Conservation (phyloP, 2,888 invertebrate species). For the Nephrotoma guestfalica region DNA sequence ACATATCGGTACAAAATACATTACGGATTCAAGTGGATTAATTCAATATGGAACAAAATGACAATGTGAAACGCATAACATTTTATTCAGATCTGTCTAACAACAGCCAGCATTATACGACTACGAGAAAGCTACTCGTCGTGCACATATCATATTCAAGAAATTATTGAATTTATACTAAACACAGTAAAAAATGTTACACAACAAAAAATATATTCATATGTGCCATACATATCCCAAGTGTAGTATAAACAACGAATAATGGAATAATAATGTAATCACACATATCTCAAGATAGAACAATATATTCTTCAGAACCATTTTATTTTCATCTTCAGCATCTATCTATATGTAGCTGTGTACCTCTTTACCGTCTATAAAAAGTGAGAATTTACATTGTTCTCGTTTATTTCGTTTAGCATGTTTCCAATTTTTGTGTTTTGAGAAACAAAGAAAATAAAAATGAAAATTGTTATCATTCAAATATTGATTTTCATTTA, state of each 20-base stretch:
- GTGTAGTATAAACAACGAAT: neutral
- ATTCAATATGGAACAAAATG: neutral
- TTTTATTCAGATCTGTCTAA: neutral
- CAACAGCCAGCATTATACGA: neutral
- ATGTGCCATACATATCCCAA: neutral
- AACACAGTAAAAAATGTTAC: neutral
- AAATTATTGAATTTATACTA: neutral
- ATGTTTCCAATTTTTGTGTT: neutral
- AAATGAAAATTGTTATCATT: neutral
- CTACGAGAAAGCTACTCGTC: neutral
- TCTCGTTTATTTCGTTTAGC: neutral
- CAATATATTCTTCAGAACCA: neutral
- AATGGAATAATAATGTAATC: neutral
- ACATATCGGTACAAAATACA: neutral
- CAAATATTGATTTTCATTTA: neutral
- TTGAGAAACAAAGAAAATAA: neutral
- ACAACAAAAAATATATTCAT: neutral
- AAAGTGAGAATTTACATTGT: neutral
- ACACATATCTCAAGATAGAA: neutral
- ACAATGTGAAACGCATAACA: neutral
- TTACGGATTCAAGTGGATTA: neutral
- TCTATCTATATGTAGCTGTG: neutral
- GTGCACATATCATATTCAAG: neutral
- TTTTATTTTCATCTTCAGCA: neutral
- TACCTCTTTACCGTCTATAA: neutral